These are phyloP conservation scores for Prostheceraeus crozeri DNA, from an alignment of 2,888 invertebrate species.

Conservation along the genomic window DNA sequence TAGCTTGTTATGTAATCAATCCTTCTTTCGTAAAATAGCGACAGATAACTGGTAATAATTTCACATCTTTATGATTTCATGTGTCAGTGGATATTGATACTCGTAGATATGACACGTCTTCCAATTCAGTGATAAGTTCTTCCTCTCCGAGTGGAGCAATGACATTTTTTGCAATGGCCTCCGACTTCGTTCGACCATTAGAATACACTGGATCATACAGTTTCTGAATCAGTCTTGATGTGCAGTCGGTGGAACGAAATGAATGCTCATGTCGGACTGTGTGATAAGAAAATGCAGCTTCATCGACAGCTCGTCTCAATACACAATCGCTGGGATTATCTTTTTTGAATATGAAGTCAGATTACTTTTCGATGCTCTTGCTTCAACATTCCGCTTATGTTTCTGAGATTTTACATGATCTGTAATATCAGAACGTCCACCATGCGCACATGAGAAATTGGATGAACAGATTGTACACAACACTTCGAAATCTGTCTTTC, in stretches of 20 bases:
- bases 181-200: constrained; percentile 33
- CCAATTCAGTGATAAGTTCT: constrained; percentile 32
- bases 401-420: too few relatives aligned
- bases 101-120: constrained; percentile 32
- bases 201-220: constrained; percentile 33
- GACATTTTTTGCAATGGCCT: constrained; percentile 34
- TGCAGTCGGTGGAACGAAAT: constrained; percentile 32
- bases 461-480: too few relatives aligned
- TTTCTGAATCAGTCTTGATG: constrained; percentile 31
- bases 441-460: too few relatives aligned
- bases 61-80: constrained; percentile 33
- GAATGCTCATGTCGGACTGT: constrained; percentile 27
- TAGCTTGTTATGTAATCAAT: constrained; percentile 29
- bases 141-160: constrained; percentile 33
- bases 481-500: too few relatives aligned
- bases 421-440: too few relatives aligned
- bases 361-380: too few relatives aligned
- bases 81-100: constrained; percentile 34
- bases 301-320: too few relatives aligned
- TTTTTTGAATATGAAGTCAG: too few relatives aligned
- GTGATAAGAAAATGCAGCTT: constrained; percentile 35
- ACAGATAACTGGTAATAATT: constrained; percentile 33
- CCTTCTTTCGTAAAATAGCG: constrained; percentile 32
- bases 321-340: too few relatives aligned
- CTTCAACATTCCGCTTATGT: too few relatives aligned